Conservation (phyloP, 2,888 invertebrate genomes). For the Drosophila mercatorum region DNA sequence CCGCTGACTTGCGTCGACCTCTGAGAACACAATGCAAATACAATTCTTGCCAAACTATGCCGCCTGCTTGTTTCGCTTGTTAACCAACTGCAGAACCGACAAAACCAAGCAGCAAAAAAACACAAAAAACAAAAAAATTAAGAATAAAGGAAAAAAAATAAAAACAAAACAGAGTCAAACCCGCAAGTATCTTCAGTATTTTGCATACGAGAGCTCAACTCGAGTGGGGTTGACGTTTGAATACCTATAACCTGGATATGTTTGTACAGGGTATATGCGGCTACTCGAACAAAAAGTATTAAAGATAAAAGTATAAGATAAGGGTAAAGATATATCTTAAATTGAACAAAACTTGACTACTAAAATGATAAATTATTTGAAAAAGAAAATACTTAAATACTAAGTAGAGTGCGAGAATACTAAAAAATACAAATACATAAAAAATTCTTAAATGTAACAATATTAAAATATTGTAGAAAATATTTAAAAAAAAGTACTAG, state of each 20-base stretch:
- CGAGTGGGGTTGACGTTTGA: constrained; percentile 46
- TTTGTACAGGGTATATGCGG: constrained; percentile 7
- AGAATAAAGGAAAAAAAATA: constrained; percentile 21
- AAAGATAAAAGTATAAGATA: too few species aligned
- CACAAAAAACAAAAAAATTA: constrained; percentile 10
- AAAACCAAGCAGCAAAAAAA: constrained; percentile 25
- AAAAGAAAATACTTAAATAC: background rate
- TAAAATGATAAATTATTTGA: background rate
- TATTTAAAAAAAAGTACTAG: background rate
- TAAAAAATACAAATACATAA: too few species aligned
- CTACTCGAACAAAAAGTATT: background rate
- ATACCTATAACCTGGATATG: constrained; percentile 11
- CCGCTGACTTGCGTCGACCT: constrained; percentile 64
- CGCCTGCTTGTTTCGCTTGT: constrained; percentile 73
- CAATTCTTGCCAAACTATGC: constrained; percentile 71
- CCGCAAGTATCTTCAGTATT: constrained; percentile 51
- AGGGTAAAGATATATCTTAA: background rate
- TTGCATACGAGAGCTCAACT: constrained; percentile 61
- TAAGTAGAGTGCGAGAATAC: too few species aligned
- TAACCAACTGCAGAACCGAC: constrained; percentile 63
- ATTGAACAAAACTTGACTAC: too few species aligned
- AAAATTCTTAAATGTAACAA: background rate
- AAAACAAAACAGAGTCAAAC: constrained; percentile 33
- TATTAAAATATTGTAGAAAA: background rate
- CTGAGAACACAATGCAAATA: constrained; percentile 62